phyloP scores from a whole-genome alignment of 2,888 invertebrate species.

The Lasioglossum pauxillum region DNA sequence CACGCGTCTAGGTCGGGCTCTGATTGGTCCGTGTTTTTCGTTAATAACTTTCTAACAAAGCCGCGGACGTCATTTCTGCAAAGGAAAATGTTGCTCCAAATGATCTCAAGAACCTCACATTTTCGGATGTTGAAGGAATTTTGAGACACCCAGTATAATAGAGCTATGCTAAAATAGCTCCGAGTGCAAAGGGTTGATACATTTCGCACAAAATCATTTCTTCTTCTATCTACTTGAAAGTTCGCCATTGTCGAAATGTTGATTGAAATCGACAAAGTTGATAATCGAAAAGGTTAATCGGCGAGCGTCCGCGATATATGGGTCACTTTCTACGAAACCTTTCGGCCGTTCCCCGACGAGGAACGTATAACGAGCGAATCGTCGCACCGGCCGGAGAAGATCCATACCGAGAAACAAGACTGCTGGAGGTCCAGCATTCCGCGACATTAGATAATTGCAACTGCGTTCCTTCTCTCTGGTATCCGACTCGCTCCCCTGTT shows the following conservation, averaged over 20 bases:
- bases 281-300: constrained; percentile 24
- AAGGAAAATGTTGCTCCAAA: too few species aligned
- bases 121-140: too few species aligned
- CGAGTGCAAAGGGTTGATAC: neutral
- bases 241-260: neutral
- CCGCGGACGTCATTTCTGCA: too few species aligned
- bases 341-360: constrained; percentile 47
- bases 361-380: constrained; percentile 25
- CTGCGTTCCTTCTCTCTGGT: constrained; percentile 24
- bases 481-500: neutral
- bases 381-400: neutral
- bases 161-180: too few species aligned
- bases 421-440: constrained; percentile 48
- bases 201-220: neutral
- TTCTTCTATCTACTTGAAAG: neutral
- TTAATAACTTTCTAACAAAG: too few species aligned
- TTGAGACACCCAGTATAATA: too few species aligned
- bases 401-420: constrained; percentile 52
- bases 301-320: constrained; percentile 42
- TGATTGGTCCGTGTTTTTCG: too few species aligned
- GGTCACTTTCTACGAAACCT: constrained; percentile 69
- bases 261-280: neutral
- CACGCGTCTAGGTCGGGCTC: too few species aligned
- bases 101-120: too few species aligned
- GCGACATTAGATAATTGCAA: constrained; percentile 65